These are phyloP conservation scores for Sitta carolinensis DNA, from an alignment of 2,797 vertebrate species.

Conservation along the genomic window DNA sequence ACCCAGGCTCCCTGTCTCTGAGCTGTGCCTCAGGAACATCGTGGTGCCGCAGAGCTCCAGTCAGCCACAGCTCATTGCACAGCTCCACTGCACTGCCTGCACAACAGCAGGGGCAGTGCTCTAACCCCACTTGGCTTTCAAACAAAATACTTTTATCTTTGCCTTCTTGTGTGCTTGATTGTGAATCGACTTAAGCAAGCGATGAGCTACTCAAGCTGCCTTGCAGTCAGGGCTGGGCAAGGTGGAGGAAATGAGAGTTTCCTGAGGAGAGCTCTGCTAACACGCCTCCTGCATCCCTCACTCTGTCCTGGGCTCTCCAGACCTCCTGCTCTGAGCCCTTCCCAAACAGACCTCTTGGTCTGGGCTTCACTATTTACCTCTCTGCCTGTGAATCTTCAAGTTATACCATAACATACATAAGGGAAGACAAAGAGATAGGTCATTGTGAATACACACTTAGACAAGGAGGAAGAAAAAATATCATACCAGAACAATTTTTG, in stretches of 20 bases:
- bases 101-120: neutral
- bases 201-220: neutral
- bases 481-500: neutral
- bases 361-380: neutral
- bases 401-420: neutral
- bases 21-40: neutral
- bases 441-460: neutral
- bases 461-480: neutral
- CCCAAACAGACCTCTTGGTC: neutral
- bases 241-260: neutral
- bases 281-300: neutral
- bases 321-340: neutral
- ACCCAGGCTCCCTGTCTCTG: neutral
- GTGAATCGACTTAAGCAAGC: rapidly evolving
- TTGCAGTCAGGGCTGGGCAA: neutral
- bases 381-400: neutral
- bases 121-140: neutral
- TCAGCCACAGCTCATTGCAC: neutral
- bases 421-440: neutral
- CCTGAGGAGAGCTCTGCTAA: neutral
- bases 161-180: neutral
- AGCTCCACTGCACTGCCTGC: neutral
- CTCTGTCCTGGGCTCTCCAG: neutral
- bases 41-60: neutral
- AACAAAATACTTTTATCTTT: neutral